A percentile compares a stretch with the other conserved stretches of the same genome.
phyloP scores from a whole-genome alignment of 2,888 invertebrate genomes.

The Drosophila koepferae region DNA sequence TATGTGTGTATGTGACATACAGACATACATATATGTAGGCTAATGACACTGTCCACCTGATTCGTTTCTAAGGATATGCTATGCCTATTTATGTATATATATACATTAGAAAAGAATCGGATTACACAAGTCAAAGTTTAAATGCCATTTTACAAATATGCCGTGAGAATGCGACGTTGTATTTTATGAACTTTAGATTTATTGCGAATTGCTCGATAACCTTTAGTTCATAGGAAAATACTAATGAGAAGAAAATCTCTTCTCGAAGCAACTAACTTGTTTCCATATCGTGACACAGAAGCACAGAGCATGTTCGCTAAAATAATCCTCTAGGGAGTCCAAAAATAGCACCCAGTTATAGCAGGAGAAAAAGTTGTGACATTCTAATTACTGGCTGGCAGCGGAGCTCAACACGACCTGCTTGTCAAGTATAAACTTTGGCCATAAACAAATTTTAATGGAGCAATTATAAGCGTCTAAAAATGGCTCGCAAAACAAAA shows the following conservation, averaged over 20 bases:
- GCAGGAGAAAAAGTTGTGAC: constrained; percentile 53
- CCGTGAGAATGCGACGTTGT: not conserved
- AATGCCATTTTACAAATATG: not conserved
- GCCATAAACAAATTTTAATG: constrained; percentile 78
- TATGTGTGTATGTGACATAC: not conserved
- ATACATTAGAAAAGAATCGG: not conserved
- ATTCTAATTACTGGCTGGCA: constrained; percentile 66
- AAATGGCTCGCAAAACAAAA: constrained; percentile 57
- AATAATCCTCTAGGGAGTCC: constrained; percentile 33
- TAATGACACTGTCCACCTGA: constrained; percentile 11
- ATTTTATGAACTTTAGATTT: not conserved
- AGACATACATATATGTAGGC: not conserved
- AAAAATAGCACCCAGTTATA: constrained; percentile 39
- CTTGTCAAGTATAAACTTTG: constrained; percentile 73
- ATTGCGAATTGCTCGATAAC: not conserved
- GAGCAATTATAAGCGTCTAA: constrained; percentile 77
- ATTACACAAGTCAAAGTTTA: not conserved
- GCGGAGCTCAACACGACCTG: constrained; percentile 45
- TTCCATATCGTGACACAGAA: constrained; percentile 8
- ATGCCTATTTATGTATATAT: too few relatives aligned
- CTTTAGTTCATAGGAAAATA: not conserved
- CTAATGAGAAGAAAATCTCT: not conserved
- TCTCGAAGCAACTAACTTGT: not conserved
- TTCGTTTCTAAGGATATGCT: not conserved
- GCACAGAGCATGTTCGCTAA: constrained; percentile 16